Conservation (phyloP, 2,113 vertebrate genomes). For the Chrysochloris asiatica region DNA sequence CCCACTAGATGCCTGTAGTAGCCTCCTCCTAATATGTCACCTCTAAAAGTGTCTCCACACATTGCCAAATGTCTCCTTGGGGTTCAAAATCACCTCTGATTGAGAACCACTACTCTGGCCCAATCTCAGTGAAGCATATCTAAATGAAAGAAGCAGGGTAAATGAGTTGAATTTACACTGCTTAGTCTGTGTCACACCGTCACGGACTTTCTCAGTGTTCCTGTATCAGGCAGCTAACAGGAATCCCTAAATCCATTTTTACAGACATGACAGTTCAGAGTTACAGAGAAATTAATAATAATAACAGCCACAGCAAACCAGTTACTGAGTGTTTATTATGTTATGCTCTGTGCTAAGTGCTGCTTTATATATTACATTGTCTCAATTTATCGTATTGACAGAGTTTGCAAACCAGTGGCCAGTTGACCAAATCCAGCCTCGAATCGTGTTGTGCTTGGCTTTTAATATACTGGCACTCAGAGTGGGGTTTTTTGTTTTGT, state of each 20-base stretch:
- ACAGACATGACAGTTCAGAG: background rate
- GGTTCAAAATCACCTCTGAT: background rate
- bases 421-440: background rate
- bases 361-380: background rate
- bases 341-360: background rate
- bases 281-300: background rate
- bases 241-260: background rate
- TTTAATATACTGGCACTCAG: background rate
- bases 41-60: background rate
- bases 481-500: background rate
- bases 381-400: background rate
- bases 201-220: background rate
- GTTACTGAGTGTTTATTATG: slow-evolving; percentile 40
- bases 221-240: background rate
- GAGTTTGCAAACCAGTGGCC: background rate
- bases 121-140: background rate
- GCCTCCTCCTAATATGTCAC: background rate
- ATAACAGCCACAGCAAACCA: background rate
- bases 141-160: background rate
- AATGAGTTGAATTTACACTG: background rate
- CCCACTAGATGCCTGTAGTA: background rate
- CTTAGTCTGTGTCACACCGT: background rate
- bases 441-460: background rate
- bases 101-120: background rate
- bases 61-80: background rate